Evolutionary conservation across 2,888 invertebrate species (phyloP).

Genomic region (Darwinula stevensoni): DNA sequence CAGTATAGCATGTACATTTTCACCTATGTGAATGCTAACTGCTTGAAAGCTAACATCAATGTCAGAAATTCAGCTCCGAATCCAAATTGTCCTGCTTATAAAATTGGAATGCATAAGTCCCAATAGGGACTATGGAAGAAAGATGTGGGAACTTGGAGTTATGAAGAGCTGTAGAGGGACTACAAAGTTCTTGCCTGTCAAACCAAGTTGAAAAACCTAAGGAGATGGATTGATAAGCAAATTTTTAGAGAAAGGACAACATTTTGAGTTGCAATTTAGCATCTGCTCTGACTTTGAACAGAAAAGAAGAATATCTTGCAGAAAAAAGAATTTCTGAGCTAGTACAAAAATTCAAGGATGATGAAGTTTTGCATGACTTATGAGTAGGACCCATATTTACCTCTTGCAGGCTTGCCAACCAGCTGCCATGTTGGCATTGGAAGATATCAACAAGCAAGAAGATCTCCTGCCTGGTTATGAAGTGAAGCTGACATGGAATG

Average conservation of each 20-base stretch:
- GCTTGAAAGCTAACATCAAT: too few relatives aligned
- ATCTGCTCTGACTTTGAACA: too few relatives aligned
- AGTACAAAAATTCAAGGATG: background rate
- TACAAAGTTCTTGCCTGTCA: too few relatives aligned
- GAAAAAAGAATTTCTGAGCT: background rate
- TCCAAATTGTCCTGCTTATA: too few relatives aligned
- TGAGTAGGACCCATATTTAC: too few relatives aligned
- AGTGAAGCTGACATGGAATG: conserved; percentile 70
- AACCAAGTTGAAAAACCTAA: too few relatives aligned
- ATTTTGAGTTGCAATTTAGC: background rate
- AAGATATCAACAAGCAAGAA: conserved; percentile 67
- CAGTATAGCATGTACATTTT: too few relatives aligned
- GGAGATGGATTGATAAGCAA: background rate
- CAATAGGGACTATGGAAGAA: background rate
- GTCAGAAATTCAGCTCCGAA: too few relatives aligned
- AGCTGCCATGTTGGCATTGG: conserved; percentile 79
- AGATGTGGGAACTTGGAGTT: too few relatives aligned
- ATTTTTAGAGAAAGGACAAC: background rate
- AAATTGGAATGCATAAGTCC: too few relatives aligned
- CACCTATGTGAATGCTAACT: too few relatives aligned
- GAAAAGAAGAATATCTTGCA: background rate
- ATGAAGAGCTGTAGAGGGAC: too few relatives aligned
- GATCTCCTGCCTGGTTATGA: conserved; percentile 73
- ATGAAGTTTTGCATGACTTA: background rate
- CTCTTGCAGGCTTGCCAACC: conserved; percentile 72